Conservation (phyloP, 2,113 vertebrate species). For the Thunnus thynnus region DNA sequence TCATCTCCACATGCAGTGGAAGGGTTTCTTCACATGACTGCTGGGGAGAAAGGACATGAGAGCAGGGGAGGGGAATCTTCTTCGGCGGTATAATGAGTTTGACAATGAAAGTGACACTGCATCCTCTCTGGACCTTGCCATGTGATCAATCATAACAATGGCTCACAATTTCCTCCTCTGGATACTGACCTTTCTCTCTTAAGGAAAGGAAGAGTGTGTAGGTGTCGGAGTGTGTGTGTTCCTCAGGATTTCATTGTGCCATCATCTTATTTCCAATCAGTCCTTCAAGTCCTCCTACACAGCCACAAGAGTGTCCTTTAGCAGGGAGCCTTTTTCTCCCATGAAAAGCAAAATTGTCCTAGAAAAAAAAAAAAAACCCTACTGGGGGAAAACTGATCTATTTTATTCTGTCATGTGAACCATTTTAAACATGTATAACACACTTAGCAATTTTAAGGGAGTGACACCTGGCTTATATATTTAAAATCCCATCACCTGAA, state of each 20-base stretch:
- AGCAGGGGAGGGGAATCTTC: constrained; percentile 59
- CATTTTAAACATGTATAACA: constrained; percentile 54
- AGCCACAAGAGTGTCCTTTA: constrained; percentile 65
- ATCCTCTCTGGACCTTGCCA: constrained; percentile 78
- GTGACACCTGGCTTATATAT: constrained; percentile 41
- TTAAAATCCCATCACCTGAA: constrained; percentile 53
- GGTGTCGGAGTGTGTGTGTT: constrained; percentile 23
- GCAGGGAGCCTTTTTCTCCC: background rate
- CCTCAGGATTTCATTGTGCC: constrained; percentile 42
- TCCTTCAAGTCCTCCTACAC: constrained; percentile 52
- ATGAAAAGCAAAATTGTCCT: constrained; percentile 31
- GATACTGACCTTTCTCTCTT: constrained; percentile 81
- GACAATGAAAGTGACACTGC: constrained; percentile 83
- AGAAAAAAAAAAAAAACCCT: constrained; percentile 3
- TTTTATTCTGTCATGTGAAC: constrained; percentile 26
- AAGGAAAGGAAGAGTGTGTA: constrained; percentile 64
- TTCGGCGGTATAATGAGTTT: constrained; percentile 81
- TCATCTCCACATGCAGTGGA: constrained; percentile 37
- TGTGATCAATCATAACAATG: constrained; percentile 84
- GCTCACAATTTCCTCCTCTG: constrained; percentile 80
- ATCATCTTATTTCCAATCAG: constrained; percentile 70
- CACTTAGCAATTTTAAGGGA: constrained; percentile 4
- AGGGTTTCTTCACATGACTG: constrained; percentile 62
- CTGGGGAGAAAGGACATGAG: constrained; percentile 65
- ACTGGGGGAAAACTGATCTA: constrained; percentile 10